These are phyloP conservation scores for Atherix ibis DNA, from an alignment of 2,888 invertebrate species.

Conservation along the genomic window DNA sequence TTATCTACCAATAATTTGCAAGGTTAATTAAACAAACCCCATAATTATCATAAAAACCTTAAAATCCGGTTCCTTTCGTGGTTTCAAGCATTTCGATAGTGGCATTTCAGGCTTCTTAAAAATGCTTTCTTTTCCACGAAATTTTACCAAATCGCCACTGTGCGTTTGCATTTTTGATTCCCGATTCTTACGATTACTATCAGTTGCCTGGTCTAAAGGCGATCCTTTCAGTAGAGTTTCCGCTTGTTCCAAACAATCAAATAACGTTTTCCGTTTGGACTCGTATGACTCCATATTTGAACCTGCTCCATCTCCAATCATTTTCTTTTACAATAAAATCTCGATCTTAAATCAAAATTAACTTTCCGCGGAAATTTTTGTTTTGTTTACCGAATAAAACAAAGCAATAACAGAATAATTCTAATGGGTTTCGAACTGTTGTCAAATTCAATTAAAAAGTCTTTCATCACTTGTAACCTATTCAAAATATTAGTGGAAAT, in stretches of 20 bases:
- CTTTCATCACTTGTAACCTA: too few relatives aligned
- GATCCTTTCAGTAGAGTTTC: slow-evolving; percentile 38
- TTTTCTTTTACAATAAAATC: too few relatives aligned
- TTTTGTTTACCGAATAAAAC: not conserved
- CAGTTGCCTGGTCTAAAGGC: slow-evolving; percentile 22
- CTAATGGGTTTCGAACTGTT: too few relatives aligned
- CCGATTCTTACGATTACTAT: slow-evolving; percentile 23
- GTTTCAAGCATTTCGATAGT: slow-evolving; percentile 39
- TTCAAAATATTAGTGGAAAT: too few relatives aligned
- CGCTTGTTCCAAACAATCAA: slow-evolving; percentile 49
- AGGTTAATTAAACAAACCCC: slow-evolving; percentile 1
- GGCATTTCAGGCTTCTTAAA: slow-evolving; percentile 60
- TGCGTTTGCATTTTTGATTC: not conserved
- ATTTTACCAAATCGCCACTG: slow-evolving; percentile 13
- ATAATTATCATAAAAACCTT: slow-evolving; percentile 20
- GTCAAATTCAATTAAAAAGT: too few relatives aligned
- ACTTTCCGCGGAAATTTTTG: too few relatives aligned
- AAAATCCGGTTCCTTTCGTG: slow-evolving; percentile 34
- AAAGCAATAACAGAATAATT: slow-evolving; percentile 1
- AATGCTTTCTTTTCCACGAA: slow-evolving; percentile 49
- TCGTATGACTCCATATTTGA: slow-evolving; percentile 31
- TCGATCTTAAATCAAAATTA: too few relatives aligned
- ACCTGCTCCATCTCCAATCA: not conserved
- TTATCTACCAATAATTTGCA: slow-evolving; percentile 34
- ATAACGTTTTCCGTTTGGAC: slow-evolving; percentile 51